These are phyloP conservation scores for Ornithorhynchus anatinus DNA, from an alignment of 2,113 vertebrate genomes.

Conservation along the genomic window DNA sequence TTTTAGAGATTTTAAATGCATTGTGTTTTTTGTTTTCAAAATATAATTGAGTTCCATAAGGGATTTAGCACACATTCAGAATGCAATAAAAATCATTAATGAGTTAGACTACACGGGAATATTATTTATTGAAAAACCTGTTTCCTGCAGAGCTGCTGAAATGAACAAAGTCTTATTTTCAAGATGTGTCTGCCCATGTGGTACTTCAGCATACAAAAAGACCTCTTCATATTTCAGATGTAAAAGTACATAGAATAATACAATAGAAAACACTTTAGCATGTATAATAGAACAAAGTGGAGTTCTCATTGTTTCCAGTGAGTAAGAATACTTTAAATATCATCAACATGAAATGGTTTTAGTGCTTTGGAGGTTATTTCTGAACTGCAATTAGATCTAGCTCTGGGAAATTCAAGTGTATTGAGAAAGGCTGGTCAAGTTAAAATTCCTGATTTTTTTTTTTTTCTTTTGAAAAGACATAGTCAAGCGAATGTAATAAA, in stretches of 20 bases:
- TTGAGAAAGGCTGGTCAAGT: neutral
- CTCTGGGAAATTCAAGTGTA: neutral
- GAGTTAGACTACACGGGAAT: slow-evolving; percentile 9
- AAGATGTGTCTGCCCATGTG: neutral
- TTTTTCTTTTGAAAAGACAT: neutral
- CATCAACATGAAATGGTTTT: neutral
- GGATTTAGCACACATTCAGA: slow-evolving; percentile 9
- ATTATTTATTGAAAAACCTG: slow-evolving; percentile 14
- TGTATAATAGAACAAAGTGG: neutral
- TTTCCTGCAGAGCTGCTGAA: neutral
- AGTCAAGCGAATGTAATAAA: neutral
- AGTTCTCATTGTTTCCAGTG: neutral
- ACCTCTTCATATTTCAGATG: neutral
- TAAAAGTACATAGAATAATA: neutral
- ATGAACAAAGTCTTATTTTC: neutral
- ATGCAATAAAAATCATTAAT: slow-evolving; percentile 20
- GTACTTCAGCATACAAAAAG: neutral
- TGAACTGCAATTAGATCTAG: neutral
- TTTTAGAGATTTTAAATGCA: neutral
- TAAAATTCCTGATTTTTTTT: neutral
- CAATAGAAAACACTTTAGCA: neutral
- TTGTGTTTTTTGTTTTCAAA: slow-evolving; percentile 23
- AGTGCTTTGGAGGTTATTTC: neutral
- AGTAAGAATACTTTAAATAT: neutral
- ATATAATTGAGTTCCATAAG: slow-evolving; percentile 26